Percentiles rank a stretch among this genome's conserved stretches.
phyloP scores from a whole-genome alignment of 2,113 vertebrate species.

The Cheirogaleus medius region DNA sequence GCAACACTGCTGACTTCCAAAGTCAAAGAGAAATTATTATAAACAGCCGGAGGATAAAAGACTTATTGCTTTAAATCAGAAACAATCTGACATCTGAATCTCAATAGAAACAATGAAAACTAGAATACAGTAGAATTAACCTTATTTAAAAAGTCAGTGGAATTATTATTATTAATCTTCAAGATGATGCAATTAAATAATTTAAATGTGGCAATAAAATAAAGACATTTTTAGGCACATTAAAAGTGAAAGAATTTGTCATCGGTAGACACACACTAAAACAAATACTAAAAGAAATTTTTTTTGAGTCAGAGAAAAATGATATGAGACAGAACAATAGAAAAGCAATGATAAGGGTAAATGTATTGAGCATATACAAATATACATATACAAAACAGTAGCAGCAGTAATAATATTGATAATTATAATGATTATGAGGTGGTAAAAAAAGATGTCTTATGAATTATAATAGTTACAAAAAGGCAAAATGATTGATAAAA shows the following conservation, averaged over 20 bases:
- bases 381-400: background rate
- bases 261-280: background rate
- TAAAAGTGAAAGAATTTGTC: background rate
- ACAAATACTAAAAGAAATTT: background rate
- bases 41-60: background rate
- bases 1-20: background rate
- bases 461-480: background rate
- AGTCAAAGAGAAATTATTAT: background rate
- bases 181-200: background rate
- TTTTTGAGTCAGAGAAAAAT: background rate
- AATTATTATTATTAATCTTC: background rate
- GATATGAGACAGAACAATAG: background rate
- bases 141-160: background rate
- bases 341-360: background rate
- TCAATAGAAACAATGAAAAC: background rate
- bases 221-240: background rate
- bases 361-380: background rate
- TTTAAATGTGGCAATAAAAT: background rate
- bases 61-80: background rate
- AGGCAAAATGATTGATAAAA: background rate
- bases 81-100: background rate
- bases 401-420: background rate
- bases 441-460: background rate
- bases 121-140: background rate
- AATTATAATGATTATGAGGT: background rate